phyloP scores from a whole-genome alignment of 2,888 invertebrate genomes.

The Cataglyphis livida region DNA sequence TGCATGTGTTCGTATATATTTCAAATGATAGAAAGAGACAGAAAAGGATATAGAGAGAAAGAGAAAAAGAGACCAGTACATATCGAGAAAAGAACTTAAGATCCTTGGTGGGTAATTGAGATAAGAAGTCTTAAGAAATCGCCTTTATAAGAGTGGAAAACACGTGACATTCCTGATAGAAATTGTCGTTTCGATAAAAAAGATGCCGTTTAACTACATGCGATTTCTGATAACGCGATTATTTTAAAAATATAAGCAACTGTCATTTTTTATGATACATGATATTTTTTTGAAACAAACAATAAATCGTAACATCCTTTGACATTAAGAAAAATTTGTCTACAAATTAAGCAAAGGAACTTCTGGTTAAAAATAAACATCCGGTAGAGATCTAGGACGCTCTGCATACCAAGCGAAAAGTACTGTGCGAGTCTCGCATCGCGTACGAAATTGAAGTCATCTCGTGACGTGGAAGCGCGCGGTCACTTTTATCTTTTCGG shows the following conservation, averaged over 20 bases:
- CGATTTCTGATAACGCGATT: not conserved
- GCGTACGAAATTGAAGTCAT: constrained; percentile 41
- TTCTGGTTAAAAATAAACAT: constrained; percentile 10
- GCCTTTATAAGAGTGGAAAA: constrained; percentile 16
- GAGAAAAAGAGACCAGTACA: not conserved
- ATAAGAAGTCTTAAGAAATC: constrained; percentile 64
- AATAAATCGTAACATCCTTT: not conserved
- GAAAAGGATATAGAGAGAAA: not conserved
- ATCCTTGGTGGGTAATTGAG: constrained; percentile 63
- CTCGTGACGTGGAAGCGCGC: constrained; percentile 31
- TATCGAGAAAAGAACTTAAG: constrained; percentile 57
- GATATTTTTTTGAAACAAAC: not conserved
- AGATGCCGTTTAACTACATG: not conserved
- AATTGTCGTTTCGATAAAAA: constrained; percentile 9
- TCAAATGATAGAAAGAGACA: constrained; percentile 2
- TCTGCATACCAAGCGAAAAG: not conserved
- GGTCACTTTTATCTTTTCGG: constrained; percentile 68
- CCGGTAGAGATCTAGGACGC: not conserved
- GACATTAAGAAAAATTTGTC: not conserved
- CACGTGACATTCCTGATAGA: not conserved
- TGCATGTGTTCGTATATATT: constrained; percentile 4
- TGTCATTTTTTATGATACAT: not conserved
- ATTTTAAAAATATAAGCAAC: not conserved
- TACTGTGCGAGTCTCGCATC: constrained; percentile 4
- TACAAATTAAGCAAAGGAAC: not conserved